Conservation (phyloP, 2,888 invertebrate genomes). For the Drosophila nr. perissopoda region DNA sequence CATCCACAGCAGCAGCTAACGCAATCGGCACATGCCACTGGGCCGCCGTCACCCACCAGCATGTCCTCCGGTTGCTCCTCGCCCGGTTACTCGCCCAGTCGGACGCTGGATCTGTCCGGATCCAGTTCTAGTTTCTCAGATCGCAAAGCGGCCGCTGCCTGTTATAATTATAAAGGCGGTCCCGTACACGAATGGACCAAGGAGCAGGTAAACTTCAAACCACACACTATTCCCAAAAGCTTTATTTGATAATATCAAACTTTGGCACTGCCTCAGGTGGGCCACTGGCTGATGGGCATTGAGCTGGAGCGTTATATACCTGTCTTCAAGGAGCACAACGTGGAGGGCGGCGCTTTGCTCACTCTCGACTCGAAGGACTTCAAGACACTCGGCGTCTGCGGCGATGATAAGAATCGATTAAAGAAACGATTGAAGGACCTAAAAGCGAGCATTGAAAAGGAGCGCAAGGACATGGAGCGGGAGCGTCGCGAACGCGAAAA, state of each 20-base stretch:
- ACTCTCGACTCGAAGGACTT: slow-evolving; percentile 96
- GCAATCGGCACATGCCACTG: slow-evolving; percentile 85
- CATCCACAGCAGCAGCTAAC: slow-evolving; percentile 83
- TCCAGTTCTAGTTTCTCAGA: slow-evolving; percentile 88
- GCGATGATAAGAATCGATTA: slow-evolving; percentile 92
- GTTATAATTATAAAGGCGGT: slow-evolving; percentile 88
- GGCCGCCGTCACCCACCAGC: slow-evolving; percentile 88
- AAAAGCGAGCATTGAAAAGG: slow-evolving; percentile 90
- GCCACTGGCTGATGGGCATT: slow-evolving; percentile 94
- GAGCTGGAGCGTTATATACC: slow-evolving; percentile 95
- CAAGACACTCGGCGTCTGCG: slow-evolving; percentile 92
- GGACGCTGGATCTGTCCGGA: slow-evolving; percentile 86
- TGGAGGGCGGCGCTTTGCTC: slow-evolving; percentile 93
- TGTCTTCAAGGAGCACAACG: slow-evolving; percentile 94
- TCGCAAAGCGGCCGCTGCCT: slow-evolving; percentile 86
- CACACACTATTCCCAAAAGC: background rate
- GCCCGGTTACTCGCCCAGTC: slow-evolving; percentile 86
- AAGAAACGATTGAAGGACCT: slow-evolving; percentile 95
- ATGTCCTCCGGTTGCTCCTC: slow-evolving; percentile 88
- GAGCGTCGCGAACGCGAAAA: slow-evolving; percentile 93
- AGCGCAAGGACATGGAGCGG: slow-evolving; percentile 92
- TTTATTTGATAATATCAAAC: background rate
- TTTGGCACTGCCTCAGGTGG: slow-evolving; percentile 87
- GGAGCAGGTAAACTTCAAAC: slow-evolving; percentile 87
- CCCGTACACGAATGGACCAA: slow-evolving; percentile 92